Evolutionary conservation across 2,113 vertebrate genomes (phyloP).

Genomic region (Noctilio leporinus): DNA sequence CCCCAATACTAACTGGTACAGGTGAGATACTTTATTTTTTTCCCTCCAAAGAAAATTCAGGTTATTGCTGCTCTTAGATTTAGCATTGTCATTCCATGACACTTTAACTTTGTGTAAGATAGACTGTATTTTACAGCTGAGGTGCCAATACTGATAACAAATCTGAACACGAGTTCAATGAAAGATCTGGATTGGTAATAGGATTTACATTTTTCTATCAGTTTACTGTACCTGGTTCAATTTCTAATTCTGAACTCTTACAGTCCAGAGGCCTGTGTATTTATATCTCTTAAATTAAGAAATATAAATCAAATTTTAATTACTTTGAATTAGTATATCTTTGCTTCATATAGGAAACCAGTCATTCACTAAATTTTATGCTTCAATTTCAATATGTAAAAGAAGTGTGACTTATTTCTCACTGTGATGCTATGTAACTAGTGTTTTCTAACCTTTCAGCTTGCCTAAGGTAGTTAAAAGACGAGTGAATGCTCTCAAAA

Average conservation of each 20-base stretch:
- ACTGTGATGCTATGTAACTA: background rate
- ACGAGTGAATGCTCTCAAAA: conserved; percentile 97
- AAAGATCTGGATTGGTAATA: background rate
- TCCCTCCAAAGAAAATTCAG: background rate
- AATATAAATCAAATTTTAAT: too few species aligned
- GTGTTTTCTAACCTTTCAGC: conserved; percentile 77
- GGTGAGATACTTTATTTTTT: background rate
- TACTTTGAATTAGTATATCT: background rate
- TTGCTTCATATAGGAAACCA: conserved; percentile 20
- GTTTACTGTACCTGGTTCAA: background rate
- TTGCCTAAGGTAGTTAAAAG: conserved; percentile 98
- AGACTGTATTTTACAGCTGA: background rate
- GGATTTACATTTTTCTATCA: background rate
- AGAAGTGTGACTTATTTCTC: background rate
- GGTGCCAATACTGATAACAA: background rate
- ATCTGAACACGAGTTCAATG: background rate
- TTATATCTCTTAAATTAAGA: conserved; percentile 13
- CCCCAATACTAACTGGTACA: background rate
- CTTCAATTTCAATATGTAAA: conserved; percentile 1
- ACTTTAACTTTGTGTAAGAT: background rate
- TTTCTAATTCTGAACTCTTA: background rate
- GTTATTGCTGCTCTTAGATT: background rate
- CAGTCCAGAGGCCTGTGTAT: background rate
- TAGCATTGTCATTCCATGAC: background rate
- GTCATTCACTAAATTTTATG: background rate